These are phyloP conservation scores for Eueremaeus valkanovi DNA, from an alignment of 2,888 invertebrate species.

Conservation along the genomic window DNA sequence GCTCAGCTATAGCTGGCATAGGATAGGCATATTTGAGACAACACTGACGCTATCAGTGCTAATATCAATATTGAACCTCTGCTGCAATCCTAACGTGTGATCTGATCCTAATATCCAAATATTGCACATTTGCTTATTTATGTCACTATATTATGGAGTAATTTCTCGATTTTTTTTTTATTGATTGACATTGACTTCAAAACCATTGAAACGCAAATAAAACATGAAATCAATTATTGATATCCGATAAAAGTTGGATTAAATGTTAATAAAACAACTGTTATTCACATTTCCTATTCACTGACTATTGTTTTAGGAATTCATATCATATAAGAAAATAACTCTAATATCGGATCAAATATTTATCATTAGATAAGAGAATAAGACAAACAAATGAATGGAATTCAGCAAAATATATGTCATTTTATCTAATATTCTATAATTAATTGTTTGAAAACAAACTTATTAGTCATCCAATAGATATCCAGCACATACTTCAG, in stretches of 20 bases:
- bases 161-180: neutral
- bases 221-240: neutral
- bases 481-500: no score
- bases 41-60: neutral
- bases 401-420: no score
- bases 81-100: neutral
- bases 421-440: no score
- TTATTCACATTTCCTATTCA: neutral
- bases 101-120: neutral
- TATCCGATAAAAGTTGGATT: neutral
- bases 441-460: no score
- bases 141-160: neutral
- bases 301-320: no score
- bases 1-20: no score
- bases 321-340: no score
- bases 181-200: constrained; percentile 1
- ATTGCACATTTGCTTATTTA: neutral
- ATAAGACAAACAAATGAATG: no score
- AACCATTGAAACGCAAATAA: neutral
- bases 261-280: neutral
- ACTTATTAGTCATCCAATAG: no score
- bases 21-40: no score
- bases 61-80: neutral
- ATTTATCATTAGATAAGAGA: no score
- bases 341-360: no score